These are phyloP conservation scores for Cephonodes hylas DNA, from an alignment of 2,888 invertebrate genomes.

Conservation along the genomic window DNA sequence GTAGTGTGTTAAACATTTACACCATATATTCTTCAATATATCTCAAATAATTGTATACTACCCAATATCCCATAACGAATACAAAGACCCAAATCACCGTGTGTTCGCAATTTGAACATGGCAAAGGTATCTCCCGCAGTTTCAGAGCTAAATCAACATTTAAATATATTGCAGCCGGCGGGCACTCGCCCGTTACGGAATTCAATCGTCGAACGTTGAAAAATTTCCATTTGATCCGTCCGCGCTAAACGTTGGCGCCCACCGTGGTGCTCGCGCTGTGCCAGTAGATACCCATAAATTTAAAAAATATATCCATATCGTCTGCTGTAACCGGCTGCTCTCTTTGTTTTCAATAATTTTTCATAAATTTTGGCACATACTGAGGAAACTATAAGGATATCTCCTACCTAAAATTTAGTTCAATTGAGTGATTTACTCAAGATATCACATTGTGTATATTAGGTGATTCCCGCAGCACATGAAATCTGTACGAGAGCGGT, in stretches of 20 bases:
- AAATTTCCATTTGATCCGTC: background rate
- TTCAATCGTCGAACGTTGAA: background rate
- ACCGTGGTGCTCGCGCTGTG: background rate
- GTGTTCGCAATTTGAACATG: background rate
- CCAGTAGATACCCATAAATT: background rate
- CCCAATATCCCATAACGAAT: background rate
- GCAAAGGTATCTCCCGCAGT: background rate
- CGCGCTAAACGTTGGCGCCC: background rate
- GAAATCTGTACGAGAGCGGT: background rate
- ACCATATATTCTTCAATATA: background rate
- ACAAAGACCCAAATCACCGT: background rate
- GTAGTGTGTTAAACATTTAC: background rate
- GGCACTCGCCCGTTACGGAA: background rate
- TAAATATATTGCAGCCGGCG: background rate
- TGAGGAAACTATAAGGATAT: too few relatives aligned
- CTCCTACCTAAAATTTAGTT: too few relatives aligned
- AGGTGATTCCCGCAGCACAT: background rate
- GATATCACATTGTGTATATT: too few relatives aligned
- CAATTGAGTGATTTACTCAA: too few relatives aligned
- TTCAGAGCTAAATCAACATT: background rate
- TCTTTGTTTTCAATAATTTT: too few relatives aligned
- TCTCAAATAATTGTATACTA: background rate
- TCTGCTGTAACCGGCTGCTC: too few relatives aligned
- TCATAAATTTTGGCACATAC: too few relatives aligned
- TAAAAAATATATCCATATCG: background rate